Conservation (phyloP, 2,113 vertebrate genomes). For the Ranitomeya imitator region DNA sequence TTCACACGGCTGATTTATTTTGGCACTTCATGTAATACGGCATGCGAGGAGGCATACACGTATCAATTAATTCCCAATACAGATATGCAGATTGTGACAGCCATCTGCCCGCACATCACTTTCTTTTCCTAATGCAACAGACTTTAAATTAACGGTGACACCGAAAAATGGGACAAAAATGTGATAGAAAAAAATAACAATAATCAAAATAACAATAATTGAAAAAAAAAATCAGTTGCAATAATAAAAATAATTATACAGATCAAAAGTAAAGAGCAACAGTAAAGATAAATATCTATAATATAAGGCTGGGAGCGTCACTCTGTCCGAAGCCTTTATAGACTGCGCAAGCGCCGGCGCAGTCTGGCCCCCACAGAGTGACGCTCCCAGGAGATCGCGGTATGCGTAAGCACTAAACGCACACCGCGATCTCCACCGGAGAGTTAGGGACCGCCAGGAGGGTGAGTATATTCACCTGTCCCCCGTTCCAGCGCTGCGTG, state of each 20-base stretch:
- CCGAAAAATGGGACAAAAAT: constrained; percentile 38
- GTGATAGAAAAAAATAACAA: neutral
- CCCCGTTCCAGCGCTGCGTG: too few species aligned
- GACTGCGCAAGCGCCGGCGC: too few species aligned
- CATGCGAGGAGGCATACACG: constrained; percentile 45
- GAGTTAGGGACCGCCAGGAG: too few species aligned
- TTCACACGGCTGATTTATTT: constrained; percentile 51
- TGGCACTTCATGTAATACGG: constrained; percentile 49
- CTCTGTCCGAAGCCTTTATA: too few species aligned
- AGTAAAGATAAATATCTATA: too few species aligned
- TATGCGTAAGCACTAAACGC: too few species aligned
- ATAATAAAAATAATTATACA: neutral
- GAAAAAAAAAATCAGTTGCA: neutral
- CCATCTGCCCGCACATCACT: constrained; percentile 51
- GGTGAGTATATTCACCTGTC: too few species aligned
- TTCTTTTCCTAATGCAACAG: constrained; percentile 17
- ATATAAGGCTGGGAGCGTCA: too few species aligned
- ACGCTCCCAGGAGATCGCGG: too few species aligned
- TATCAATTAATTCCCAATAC: constrained; percentile 58
- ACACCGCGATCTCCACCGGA: too few species aligned
- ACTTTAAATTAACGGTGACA: constrained; percentile 44
- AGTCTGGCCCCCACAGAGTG: too few species aligned
- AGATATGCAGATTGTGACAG: constrained; percentile 50
- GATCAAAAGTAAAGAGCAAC: too few species aligned
- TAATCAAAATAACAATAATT: neutral